Conservation (phyloP, 2,797 vertebrate species). For the Ceryle rudis region DNA sequence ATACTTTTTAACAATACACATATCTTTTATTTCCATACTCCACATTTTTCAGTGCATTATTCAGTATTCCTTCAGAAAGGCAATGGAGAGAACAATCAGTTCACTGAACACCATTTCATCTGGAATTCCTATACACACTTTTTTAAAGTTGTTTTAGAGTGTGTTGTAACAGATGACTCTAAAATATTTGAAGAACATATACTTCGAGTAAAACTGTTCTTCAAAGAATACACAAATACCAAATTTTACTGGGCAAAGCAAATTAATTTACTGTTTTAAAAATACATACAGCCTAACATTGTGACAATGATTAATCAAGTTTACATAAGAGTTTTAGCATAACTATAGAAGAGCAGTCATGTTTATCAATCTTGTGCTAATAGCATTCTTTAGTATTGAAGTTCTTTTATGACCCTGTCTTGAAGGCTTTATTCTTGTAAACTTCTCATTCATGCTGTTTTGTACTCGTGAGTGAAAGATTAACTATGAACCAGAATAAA, state of each 20-base stretch:
- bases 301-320: conserved; percentile 29
- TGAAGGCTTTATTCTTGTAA: background rate
- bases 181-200: background rate
- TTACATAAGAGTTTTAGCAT: background rate
- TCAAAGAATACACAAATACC: background rate
- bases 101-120: background rate
- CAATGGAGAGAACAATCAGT: background rate
- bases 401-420: background rate
- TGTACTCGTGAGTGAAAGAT: background rate
- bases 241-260: background rate
- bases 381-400: background rate
- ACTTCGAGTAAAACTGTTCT: conserved; percentile 1
- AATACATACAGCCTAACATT: background rate
- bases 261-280: background rate
- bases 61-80: background rate
- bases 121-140: background rate
- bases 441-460: background rate
- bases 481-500: background rate
- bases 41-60: background rate
- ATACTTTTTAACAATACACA: background rate
- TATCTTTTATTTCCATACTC: background rate
- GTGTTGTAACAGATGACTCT: background rate
- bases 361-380: background rate
- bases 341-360: background rate
- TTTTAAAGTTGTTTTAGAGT: background rate